Evolutionary conservation across 2,888 invertebrate species (phyloP), one percentile per base, ranked within the genome.

Genomic region (Cephus runcator): DNA sequence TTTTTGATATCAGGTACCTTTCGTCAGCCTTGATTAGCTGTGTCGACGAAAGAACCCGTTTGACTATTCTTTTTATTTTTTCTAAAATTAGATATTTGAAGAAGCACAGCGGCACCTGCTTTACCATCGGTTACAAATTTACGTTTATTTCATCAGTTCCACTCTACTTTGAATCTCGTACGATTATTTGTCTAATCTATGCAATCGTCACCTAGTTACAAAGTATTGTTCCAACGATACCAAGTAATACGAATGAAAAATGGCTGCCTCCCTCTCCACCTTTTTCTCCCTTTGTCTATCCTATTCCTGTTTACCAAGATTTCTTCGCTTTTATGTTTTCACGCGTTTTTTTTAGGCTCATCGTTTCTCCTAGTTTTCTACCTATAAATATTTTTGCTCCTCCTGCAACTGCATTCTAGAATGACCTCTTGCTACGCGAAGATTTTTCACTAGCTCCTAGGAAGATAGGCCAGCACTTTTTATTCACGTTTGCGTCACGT

Each of bases 1-100:
- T 74, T 69, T 33, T 76, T 77, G 69, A 77, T 34, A 75, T 35
- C 80, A 80, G 77, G 86, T 86, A 87, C 86, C 87, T 86, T 86
- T 87, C 80, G 71, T 81, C 81, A 85, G 77, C 84, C 84, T 84
- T 12, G 56, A 73, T 30, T 33, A 36, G 31, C 34, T 9, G 23
- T 34, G 23, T 12, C 4, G 34, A 34, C 30, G 30, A 11, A 56
- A 56, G 56, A 56, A 56, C 23, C 56, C 2, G 56, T 56, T 56
- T 23, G 23, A 40, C 6, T 23, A 9, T 69, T n/a, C 12, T 30
- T 36, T 34, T 36, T 30, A 4, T 34, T 76, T 76, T 71, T 35
- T 76, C 35, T 56, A 56, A 23, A 23, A 56, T 56, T 23, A 9
- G 9, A 56, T 56, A 23, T 23, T 9, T 23, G 0, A 23, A 56